Evolutionary conservation across 2,888 invertebrate genomes (phyloP), one percentile per base, ranked within the genome.

Genomic region (Pheosia gnoma): DNA sequence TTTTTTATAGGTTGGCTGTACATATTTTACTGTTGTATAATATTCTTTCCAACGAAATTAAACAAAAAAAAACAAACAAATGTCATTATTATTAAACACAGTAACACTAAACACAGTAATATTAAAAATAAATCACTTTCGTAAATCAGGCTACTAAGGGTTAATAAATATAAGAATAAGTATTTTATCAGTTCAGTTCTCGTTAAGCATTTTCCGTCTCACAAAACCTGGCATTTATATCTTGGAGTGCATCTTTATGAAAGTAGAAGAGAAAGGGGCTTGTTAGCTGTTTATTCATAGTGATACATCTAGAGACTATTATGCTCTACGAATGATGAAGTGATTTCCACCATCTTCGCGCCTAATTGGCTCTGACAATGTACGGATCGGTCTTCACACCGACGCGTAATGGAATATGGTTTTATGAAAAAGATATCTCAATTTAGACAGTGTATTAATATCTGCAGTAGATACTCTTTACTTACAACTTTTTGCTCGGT

Each of bases 361-460:
- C 62, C 72, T 85, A 84, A 86, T 85, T 84, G 83, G 82, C 70
- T 70, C 56, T 67, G 61, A 63, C 68, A 63, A 70, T 75, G 64
- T 66, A 63, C 25, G 54, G 37, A 41, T 61, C 55, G 39, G 57
- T 8, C 0, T 56, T 78, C 54, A 83, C 80, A 84, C 82, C 71
- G 75, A 58, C 55, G 2, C 11, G 71, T 68, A 67, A 47, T 47
- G 9, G 9, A 8, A 4, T 8, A 9, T 43, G 9, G 43, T 43
- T 8, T 43, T 43, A 43, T 43, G 8, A 9, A 7, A 43, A 10
- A 43, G 3, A 43, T 43, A 7, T 9, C 43, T 2, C 7, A 7
- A 43, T 43, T 9, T 8, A 43, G 43, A 43, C 43, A 43, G 10
- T 43, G 10, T 43, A 3, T 43, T 8, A 3, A 9, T 43, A 43